Conservation (phyloP, 2,888 invertebrate genomes). For the Melolontha melolontha region DNA sequence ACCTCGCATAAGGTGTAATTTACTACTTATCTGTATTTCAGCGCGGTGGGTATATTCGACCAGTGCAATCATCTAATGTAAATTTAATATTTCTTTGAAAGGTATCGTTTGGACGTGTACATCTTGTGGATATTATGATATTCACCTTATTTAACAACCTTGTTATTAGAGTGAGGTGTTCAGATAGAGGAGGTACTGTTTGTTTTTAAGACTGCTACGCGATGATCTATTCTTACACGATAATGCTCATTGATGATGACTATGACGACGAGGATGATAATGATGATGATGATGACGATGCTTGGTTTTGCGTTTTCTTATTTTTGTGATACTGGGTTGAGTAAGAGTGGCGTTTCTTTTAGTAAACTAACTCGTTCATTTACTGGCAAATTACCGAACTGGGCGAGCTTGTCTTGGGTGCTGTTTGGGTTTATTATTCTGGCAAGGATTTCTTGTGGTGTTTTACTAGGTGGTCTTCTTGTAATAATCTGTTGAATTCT, state of each 20-base stretch:
- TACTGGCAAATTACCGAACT: too few species aligned
- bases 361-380: too few species aligned
- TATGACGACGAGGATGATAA: too few species aligned
- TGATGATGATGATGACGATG: too few species aligned
- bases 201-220: conserved; percentile 31
- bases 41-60: conserved; percentile 26
- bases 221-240: conserved; percentile 9
- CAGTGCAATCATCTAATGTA: background rate
- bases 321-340: too few species aligned
- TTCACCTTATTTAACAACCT: conserved; percentile 60
- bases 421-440: too few species aligned
- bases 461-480: too few species aligned
- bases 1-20: conserved; percentile 32
- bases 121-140: conserved; percentile 57
- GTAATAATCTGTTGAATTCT: too few species aligned
- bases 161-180: conserved; percentile 53
- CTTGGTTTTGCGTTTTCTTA: too few species aligned
- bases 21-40: conserved; percentile 32
- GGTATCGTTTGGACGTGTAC: background rate
- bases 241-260: background rate
- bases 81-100: background rate
- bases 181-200: conserved; percentile 40
- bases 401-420: too few species aligned
- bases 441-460: too few species aligned
- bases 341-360: too few species aligned